A percentile compares a stretch with the other conserved stretches of the same genome.
Evolutionary conservation across 2,797 vertebrate genomes (phyloP).

Genomic region (Diplodus puntazzo): DNA sequence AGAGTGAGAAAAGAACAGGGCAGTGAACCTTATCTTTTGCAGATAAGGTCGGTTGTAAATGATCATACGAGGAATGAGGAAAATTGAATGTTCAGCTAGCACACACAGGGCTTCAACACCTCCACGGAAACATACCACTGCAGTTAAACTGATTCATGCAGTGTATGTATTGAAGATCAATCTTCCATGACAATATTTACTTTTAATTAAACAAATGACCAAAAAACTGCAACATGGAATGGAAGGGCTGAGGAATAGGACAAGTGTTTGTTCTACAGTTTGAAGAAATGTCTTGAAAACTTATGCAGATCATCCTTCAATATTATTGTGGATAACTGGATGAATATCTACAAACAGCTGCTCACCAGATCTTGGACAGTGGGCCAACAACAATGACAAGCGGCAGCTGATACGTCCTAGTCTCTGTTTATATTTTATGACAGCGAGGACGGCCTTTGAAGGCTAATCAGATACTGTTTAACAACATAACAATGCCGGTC

Average conservation of each 20-base stretch:
- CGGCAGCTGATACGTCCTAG: constrained; percentile 13
- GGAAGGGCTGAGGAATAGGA: constrained; percentile 34
- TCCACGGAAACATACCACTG: constrained; percentile 58
- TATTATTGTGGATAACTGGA: constrained; percentile 13
- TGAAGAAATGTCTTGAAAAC: not conserved
- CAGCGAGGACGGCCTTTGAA: constrained; percentile 9
- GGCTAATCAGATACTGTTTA: constrained; percentile 31
- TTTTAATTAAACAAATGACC: constrained; percentile 10
- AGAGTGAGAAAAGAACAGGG: constrained; percentile 25
- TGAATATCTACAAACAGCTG: constrained; percentile 32
- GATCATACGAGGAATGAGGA: constrained; percentile 45
- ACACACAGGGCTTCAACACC: constrained; percentile 26
- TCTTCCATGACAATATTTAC: not conserved
- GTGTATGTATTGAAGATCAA: not conserved
- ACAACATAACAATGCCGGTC: not conserved
- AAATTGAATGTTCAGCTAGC: constrained; percentile 11
- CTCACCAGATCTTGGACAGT: constrained; percentile 1
- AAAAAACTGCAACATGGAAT: not conserved
- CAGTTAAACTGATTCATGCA: not conserved
- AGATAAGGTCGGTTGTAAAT: constrained; percentile 52
- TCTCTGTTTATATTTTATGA: constrained; percentile 44
- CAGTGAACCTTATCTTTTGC: constrained; percentile 41
- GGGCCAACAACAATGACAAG: constrained; percentile 14
- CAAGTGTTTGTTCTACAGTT: constrained; percentile 29
- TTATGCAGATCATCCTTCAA: not conserved